Evolutionary conservation across 2,888 invertebrate species (phyloP).

Genomic region (Griposia aprilina): DNA sequence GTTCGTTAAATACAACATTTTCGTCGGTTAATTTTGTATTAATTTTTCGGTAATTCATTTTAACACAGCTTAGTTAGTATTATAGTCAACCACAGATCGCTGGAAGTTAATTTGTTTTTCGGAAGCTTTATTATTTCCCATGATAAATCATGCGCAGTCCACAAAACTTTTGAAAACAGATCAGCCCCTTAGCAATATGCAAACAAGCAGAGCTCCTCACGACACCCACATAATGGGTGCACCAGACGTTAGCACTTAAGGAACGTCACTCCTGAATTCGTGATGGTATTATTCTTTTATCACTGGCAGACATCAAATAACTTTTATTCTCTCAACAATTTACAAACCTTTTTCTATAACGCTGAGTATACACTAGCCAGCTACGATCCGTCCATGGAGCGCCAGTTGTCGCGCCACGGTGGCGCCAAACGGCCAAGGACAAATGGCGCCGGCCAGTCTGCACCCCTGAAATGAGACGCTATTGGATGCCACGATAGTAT

Average conservation of each 20-base stretch:
- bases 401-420: conserved; percentile 38
- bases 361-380: conserved; percentile 22
- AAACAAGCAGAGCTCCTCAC: background rate
- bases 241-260: too few species aligned
- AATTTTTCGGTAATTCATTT: too few species aligned
- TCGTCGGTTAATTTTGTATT: too few species aligned
- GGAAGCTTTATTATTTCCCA: too few species aligned
- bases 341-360: conserved; percentile 12
- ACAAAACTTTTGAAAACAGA: background rate
- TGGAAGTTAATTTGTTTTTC: too few species aligned
- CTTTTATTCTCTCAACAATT: background rate
- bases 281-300: background rate
- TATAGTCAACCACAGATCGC: too few species aligned
- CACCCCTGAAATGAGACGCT: conserved; percentile 28
- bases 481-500: conserved; percentile 25
- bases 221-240: background rate
- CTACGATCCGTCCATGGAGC: conserved; percentile 24
- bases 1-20: too few species aligned
- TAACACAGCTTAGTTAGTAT: too few species aligned
- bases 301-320: conserved; percentile 3
- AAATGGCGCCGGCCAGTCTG: conserved; percentile 50
- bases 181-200: too few species aligned
- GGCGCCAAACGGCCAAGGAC: conserved; percentile 58
- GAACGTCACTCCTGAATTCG: background rate
- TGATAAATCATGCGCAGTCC: too few species aligned